Evolutionary conservation across 1,140 invertebrate species (phyloP), one percentile per base, ranked within the genome.

Genomic region (Phthorimaea operculella): DNA sequence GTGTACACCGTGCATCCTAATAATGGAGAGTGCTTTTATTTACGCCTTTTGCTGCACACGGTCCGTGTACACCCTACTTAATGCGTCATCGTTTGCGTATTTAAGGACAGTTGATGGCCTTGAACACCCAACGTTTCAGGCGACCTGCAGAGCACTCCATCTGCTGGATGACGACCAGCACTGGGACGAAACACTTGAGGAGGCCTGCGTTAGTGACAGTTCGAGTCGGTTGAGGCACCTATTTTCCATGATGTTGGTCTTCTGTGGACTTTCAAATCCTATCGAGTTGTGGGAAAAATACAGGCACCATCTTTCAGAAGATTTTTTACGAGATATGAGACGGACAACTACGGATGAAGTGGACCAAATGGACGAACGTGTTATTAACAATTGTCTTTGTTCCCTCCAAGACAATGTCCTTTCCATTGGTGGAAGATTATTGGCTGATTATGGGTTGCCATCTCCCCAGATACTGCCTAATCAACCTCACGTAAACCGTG

Each of bases 1-100:
- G 60, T 84, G 0, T 66, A 72, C 47, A 68, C 67, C 12, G 63
- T 72, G 15, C 64, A 70, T 48, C 56, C 63, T 54, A 70, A 54
- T 33, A 68, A 70, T 50, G 50, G 60, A 0, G 67, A 72, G 64
- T 70, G 65, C 44, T 72, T 54, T 53, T 70, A 59, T 61, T 62
- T 73, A 33, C 53, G 70, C 51, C 34, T 73, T 48, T 58, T 73
- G 15, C 45, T 73, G 51, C 52, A 64, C 49, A 33, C 57, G 10
- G 56, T 68, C 17, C 60, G 51, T 14, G 65, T n/a, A n/a, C n/a
- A 64, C 16, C 70, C 67, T 33, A 72, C n/a, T n/a, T n/a, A n/a
- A n/a, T n/a, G n/a, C n/a, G n/a, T n/a, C 63, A 11, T 58, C 39
- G 14, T 71, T 68, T 39, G 48, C 54, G n/a, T 55, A 58, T 54